Percentiles rank a stretch among this genome's conserved stretches.
Conservation (phyloP, 2,888 invertebrate genomes). For the Eueremaeus valkanovi region DNA sequence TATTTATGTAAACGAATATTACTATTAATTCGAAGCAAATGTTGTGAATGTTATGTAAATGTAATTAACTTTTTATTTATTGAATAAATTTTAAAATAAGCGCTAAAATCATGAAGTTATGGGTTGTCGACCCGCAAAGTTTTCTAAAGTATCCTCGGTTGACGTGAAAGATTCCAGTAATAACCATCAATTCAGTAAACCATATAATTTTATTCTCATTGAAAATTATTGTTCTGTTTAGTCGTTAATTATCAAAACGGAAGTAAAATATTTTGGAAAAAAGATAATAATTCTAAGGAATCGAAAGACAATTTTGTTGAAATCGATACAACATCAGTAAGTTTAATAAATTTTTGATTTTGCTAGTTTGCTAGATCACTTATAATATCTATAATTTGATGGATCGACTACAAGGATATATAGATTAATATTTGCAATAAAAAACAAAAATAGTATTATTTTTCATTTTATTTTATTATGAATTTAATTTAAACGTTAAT, state of each 20-base stretch:
- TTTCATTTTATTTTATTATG: too few relatives aligned
- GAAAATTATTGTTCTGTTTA: neutral
- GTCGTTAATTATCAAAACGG: neutral
- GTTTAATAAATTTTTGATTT: neutral
- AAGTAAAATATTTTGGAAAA: neutral
- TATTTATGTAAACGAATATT: neutral
- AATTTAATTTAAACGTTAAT: too few relatives aligned
- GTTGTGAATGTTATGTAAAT: neutral
- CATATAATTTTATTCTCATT: neutral
- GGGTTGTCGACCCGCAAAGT: constrained; percentile 32
- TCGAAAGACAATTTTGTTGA: neutral
- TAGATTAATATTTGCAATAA: too few relatives aligned
- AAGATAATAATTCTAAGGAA: neutral
- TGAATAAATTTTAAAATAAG: neutral
- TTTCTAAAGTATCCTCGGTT: constrained; percentile 16
- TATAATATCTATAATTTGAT: too few relatives aligned
- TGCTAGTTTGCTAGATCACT: too few relatives aligned
- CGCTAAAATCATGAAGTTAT: constrained; percentile 29
- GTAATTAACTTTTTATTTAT: neutral
- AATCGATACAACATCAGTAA: neutral
- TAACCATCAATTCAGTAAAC: neutral
- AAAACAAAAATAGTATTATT: too few relatives aligned
- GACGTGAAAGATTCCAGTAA: constrained; percentile 3
- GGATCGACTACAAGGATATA: too few relatives aligned
- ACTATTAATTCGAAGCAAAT: neutral